Percentiles rank a stretch among this genome's conserved stretches.
Conservation (phyloP, 2,797 vertebrate genomes). For the Protosalanx chinensis region DNA sequence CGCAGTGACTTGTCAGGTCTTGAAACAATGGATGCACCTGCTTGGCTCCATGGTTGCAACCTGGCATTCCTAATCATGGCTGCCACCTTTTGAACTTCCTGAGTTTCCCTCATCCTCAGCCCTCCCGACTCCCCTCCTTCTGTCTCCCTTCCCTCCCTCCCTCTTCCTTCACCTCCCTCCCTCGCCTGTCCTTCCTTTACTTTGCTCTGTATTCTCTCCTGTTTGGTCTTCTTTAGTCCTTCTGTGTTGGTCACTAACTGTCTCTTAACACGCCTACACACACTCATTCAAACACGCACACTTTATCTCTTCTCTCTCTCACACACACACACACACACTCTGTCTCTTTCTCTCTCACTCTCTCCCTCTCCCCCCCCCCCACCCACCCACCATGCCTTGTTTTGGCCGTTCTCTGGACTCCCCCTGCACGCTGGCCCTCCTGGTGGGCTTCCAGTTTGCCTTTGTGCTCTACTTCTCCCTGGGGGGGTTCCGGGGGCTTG, state of each 20-base stretch:
- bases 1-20: conserved; percentile 33
- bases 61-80: conserved; percentile 53
- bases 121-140: conserved; percentile 28
- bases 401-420: conserved; percentile 77
- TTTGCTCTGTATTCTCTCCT: conserved; percentile 14
- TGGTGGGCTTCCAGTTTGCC: conserved; percentile 93
- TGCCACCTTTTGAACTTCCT: conserved; percentile 35
- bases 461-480: conserved; percentile 97
- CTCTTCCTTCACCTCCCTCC: neutral
- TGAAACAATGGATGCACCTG: conserved; percentile 60
- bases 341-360: conserved; percentile 12
- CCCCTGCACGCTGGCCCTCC: conserved; percentile 87
- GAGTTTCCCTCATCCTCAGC: conserved; percentile 29
- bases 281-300: too few species aligned
- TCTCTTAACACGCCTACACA: neutral
- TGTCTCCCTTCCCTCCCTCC: conserved; percentile 1
- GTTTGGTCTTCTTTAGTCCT: conserved; percentile 2
- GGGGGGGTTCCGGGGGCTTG: conserved; percentile 88
- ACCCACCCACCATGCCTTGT: conserved; percentile 65
- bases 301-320: neutral
- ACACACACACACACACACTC: too few species aligned
- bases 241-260: conserved; percentile 8
- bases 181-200: conserved; percentile 29
- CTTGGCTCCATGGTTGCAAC: conserved; percentile 51
- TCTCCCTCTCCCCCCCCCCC: conserved; percentile 9